Base-by-base conservation (phyloP, 2,113 vertebrate genomes). In the Pygoscelis antarcticus region DNA sequence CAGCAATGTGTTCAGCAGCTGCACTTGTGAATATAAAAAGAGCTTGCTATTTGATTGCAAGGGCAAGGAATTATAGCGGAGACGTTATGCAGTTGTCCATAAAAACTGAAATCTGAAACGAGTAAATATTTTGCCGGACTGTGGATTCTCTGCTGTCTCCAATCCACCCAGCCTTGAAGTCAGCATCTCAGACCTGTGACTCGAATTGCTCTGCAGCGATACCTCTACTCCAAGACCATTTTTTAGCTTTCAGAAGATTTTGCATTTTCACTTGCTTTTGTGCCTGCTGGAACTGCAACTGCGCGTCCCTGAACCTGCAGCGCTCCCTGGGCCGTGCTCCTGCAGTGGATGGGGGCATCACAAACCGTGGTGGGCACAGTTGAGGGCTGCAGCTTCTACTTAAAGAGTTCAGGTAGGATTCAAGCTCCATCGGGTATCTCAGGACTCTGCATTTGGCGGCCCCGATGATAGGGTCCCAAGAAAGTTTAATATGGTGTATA, bases 1-100 rank as follows among this genome's bases (percentile, higher is more conserved):
- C 79, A 75, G 71, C 87, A 95, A 94, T 36, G 64, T 91, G 84
- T 77, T 90, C 89, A 93, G 84, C 94, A 97, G 90, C 89, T 97
- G 95, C 75, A 38, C 40, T 71, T 75, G 46, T 52, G 79, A 68
- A 6, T 29, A 54, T 42, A 54, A 74, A 76, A 58, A 80, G 69
- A 78, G 38, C 51, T 83, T 66, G 66, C 58, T 77, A 16, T 60
- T 93, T 44, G 84, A 75, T 75, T 89, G 84, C 40, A 62, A 62
- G 70, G 83, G 32, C 74, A 38, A 77, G 60, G 66, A 93, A 60
- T 74, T 52, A 26, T 3, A 51, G 58, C 12, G 36, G 83, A 89
- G 91, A 93, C 80, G n/a, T 74, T 69, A 42, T 44, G 58, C 58
- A 85, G 49, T 85, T 62, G 54, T 83, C 70, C 77, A 85, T 83